Evolutionary conservation across 23 tunicate species (phyloP), one percentile per base, ranked within the genome.

Genomic region (Ciona savignyi): DNA sequence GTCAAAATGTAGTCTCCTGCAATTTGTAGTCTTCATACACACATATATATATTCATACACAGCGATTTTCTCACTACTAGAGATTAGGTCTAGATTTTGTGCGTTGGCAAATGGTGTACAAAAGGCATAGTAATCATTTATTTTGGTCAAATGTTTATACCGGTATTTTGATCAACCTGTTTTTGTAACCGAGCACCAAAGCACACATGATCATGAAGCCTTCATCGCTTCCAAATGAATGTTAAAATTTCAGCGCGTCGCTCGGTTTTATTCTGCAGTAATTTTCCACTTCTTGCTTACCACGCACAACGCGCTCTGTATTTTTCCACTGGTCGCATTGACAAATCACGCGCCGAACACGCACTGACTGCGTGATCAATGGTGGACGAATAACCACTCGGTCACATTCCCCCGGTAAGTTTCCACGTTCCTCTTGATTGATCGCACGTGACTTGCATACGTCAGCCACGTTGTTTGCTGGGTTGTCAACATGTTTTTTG

Each of bases 61-160:
- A n/a, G n/a, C n/a, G n/a, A n/a, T n/a, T n/a, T n/a, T n/a, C n/a
- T n/a, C n/a, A n/a, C n/a, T n/a, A n/a, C n/a, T n/a, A n/a, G n/a
- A n/a, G n/a, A n/a, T n/a, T n/a, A n/a, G n/a, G n/a, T n/a, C n/a
- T n/a, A n/a, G n/a, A n/a, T n/a, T n/a, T n/a, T n/a, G n/a, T 42
- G 56, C 56, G 56, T 42, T 42, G 56, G 56, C 56, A 42, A 42
- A 42, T 42, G 56, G 56, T 42, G 56, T 42, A 42, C 56, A 42
- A 42, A 42, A 42, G 56, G 56, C 56, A 42, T 42, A 42, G 56
- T 42, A 6, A 42, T 42, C 15, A 6, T 42, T 6, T 42, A 15
- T 42, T 42, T 42, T 42, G 15, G 9, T 42, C 15, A 42, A 9
- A 42, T 6, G 56, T 42, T 6, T 15, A 42, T 6, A n/a, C n/a